Conservation (phyloP, 30 jellyfish, hydroid and myxozoan genomes). For the Turritopsis rubra region DNA sequence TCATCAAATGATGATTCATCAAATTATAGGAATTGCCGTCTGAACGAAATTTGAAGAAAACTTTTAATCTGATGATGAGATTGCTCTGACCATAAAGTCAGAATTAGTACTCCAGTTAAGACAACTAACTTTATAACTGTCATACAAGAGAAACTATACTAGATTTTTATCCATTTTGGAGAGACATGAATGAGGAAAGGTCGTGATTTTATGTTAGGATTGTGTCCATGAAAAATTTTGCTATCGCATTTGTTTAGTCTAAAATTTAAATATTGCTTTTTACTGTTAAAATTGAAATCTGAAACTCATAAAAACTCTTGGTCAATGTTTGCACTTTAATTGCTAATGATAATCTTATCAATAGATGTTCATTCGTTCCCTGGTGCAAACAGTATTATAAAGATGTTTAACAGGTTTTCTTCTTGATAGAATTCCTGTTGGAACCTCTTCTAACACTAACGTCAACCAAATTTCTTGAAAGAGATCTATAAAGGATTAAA, state of each 20-base stretch:
- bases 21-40: constrained; percentile 41
- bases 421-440: constrained; percentile 1
- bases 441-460: constrained; percentile 6
- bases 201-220: neutral
- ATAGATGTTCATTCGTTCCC: constrained; percentile 5
- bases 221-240: no score
- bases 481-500: no score
- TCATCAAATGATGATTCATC: neutral
- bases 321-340: neutral
- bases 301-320: no score
- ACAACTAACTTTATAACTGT: neutral
- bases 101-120: no score
- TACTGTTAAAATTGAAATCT: no score
- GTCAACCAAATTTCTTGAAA: neutral
- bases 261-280: no score
- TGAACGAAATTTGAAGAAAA: constrained; percentile 30
- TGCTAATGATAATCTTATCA: constrained; percentile 3
- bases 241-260: no score
- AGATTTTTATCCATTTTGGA: neutral
- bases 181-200: neutral
- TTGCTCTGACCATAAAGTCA: no score
- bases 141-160: neutral
- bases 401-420: constrained; percentile 7
- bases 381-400: neutral
- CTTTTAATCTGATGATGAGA: neutral